Conservation (phyloP, 2,888 invertebrate genomes). For the Pyrrhosoma nymphula region DNA sequence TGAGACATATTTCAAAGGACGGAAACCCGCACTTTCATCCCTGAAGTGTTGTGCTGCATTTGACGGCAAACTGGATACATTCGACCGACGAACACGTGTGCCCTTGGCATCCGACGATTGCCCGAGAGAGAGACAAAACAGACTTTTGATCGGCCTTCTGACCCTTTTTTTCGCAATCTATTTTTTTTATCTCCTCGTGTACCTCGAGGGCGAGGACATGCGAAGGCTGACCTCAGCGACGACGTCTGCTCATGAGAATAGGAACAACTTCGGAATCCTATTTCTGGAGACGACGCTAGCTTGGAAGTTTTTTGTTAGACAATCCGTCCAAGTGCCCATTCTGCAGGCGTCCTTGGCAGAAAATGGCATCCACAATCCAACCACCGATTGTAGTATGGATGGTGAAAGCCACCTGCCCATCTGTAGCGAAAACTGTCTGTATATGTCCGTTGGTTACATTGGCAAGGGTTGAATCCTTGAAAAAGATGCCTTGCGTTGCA, state of each 20-base stretch:
- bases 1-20: not conserved
- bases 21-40: not conserved
- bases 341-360: no score
- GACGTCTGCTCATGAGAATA: not conserved
- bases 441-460: no score
- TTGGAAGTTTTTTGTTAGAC: no score
- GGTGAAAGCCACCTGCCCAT: no score
- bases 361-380: no score
- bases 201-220: not conserved
- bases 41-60: not conserved
- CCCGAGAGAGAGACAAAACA: not conserved
- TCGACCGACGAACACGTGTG: not conserved
- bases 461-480: no score
- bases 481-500: no score
- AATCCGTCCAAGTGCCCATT: no score
- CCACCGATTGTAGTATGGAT: no score
- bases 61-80: constrained; percentile 9
- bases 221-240: not conserved
- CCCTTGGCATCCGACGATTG: not conserved
- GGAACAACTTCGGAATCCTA: not conserved
- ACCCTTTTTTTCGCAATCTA: not conserved
- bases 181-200: not conserved
- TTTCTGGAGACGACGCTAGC: not conserved
- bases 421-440: no score
- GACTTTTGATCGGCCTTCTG: not conserved